Evolutionary conservation across 2,113 vertebrate genomes (phyloP).

Genomic region (Hepsetus odoe): DNA sequence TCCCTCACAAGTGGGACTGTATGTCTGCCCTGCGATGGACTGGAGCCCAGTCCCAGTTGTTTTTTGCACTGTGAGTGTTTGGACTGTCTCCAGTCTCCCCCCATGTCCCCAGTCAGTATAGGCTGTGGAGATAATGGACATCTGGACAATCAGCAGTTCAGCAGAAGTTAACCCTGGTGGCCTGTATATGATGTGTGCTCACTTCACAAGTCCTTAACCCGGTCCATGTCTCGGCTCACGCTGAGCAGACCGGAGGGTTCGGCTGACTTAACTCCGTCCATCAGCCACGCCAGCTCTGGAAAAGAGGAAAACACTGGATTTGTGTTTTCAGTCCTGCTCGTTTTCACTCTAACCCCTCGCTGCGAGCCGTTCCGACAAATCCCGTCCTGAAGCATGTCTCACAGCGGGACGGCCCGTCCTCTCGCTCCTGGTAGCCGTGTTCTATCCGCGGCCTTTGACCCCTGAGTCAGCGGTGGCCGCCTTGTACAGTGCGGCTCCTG

Average conservation of each 20-base stretch:
- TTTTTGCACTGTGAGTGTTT: too few relatives aligned
- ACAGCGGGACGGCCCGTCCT: slow-evolving; percentile 62
- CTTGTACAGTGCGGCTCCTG: slow-evolving; percentile 6
- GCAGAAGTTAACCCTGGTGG: too few relatives aligned
- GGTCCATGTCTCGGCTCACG: neutral
- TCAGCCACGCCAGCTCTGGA: slow-evolving; percentile 18
- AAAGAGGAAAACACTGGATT: slow-evolving; percentile 30
- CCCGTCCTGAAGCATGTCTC: slow-evolving; percentile 58
- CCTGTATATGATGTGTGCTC: too few relatives aligned
- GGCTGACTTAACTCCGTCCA: neutral
- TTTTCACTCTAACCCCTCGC: slow-evolving; percentile 35
- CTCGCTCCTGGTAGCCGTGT: slow-evolving; percentile 40
- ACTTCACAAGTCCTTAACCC: too few relatives aligned
- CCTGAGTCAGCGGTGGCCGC: slow-evolving; percentile 14
- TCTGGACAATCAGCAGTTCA: too few relatives aligned
- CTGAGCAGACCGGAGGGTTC: neutral
- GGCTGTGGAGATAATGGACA: too few relatives aligned
- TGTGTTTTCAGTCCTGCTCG: slow-evolving; percentile 46
- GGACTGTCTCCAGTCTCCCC: too few relatives aligned
- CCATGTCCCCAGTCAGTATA: neutral
- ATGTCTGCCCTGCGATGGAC: too few relatives aligned
- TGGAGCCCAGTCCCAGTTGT: too few relatives aligned
- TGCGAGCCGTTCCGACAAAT: slow-evolving; percentile 33
- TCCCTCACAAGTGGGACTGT: too few relatives aligned
- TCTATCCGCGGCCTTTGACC: slow-evolving; percentile 63